Base-by-base conservation (phyloP, 1,140 invertebrate genomes). In the Fopius arisanus region DNA sequence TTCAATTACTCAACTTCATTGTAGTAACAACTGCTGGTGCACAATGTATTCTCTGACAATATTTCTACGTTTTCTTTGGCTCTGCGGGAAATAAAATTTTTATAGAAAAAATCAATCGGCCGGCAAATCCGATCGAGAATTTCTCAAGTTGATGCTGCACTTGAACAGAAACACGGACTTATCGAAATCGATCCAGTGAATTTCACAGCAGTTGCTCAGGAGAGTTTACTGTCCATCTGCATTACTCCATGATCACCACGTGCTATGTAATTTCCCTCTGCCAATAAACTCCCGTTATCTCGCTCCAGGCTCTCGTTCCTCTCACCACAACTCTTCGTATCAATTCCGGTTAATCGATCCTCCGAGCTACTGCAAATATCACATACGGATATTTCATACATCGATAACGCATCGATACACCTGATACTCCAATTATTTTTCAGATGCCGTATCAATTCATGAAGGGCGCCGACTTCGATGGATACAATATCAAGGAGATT, bases 201-300 rank as follows among this genome's bases (percentile, higher is more conserved):
- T 51, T 29, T 31, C 9, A 51, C 26, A 26, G 7, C 23, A 69
- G 19, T 19, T 28, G 31, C 29, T 14, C 23, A 1, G 43, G 16
- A n/a, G 19, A 69, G 43, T 51, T 28, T 51, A 14, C 16, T 51
- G 41, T 14, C 12, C 67, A 31, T 19, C 41, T 28, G n/a, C 14
- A 29, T 29, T 63, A 63, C 28, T 26, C 16, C 65, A 37, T 51
- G 21, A 19, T 51, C 3, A 51, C 29, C 67, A 51, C 43, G 43
- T 54, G 67, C 41, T n/a, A 28, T 33, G 67, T 69, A 69, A 69
- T 69, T 51, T 69, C 67, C 67, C 31, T 51, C 26, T 23, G 67
- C 31, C 43, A 54, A 69, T 69, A 69, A 54, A 48, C 54, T 26
- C 10, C 43, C 43, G 43, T 33, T 69, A 19, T 69, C 40, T 54